A percentile compares a stretch with the other conserved stretches of the same genome.
These are phyloP conservation scores for Morelia viridis DNA, from an alignment of 2,797 vertebrate species.

Conservation along the genomic window DNA sequence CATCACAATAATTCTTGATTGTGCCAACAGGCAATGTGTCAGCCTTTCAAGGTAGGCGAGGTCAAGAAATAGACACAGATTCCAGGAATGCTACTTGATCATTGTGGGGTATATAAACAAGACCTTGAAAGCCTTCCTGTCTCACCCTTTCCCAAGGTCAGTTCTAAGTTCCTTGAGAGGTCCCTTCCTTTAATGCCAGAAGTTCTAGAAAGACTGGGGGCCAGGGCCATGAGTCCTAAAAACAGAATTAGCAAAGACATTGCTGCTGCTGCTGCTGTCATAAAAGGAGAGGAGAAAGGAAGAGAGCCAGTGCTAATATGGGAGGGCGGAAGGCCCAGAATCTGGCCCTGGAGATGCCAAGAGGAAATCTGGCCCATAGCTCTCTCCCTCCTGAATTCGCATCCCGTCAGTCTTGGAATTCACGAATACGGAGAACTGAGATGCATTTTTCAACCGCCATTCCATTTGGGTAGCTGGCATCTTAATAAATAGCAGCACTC, in stretches of 20 bases:
- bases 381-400: background rate
- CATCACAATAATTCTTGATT: background rate
- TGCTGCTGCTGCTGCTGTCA: background rate
- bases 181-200: background rate
- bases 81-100: background rate
- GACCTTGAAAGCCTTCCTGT: background rate
- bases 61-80: background rate
- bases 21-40: background rate
- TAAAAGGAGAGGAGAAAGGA: background rate
- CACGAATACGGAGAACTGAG: background rate
- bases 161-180: background rate
- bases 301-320: background rate
- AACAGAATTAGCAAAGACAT: background rate
- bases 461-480: background rate
- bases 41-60: background rate
- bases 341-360: background rate
- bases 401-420: background rate
- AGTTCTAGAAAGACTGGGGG: background rate
- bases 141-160: background rate
- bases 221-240: background rate
- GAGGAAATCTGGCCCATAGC: background rate
- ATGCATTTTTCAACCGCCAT: background rate
- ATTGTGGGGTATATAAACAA: background rate
- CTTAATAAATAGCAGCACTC: constrained; percentile 7
- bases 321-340: background rate